Base-by-base conservation (phyloP, 2,888 invertebrate species). In the Adelognathus sp. region DNA sequence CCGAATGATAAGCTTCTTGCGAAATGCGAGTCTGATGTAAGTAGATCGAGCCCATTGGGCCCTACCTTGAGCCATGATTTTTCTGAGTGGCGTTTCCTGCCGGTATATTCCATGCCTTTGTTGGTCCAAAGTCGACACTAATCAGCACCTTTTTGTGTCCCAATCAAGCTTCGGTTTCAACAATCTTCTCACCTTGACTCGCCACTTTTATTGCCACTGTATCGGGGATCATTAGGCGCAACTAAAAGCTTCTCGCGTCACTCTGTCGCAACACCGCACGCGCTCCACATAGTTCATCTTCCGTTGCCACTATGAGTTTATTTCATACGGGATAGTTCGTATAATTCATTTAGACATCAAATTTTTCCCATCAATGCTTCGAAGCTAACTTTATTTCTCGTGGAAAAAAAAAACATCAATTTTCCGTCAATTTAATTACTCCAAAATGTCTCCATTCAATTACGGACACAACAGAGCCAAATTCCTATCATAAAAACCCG, bases 111-210 rank as follows among this genome's bases (percentile, higher is more conserved):
- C 80, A 72, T 61, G 81, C 86, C 82, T 87, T 89, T 89, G 87
- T 89, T 86, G 79, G 80, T 82, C 75, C 83, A 81, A 85, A 85
- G 82, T 81, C 81, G 77, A 82, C 87, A 83, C 81, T 89, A 90
- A 91, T 90, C 88, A 86, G 81, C 88, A 88, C 87, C 88, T 90
- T 90, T 91, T 91, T 91, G 91, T 91, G 69, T 83, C 56, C 82
- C 89, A 90, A 91, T 91, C 84, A 88, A 90, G 90, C 90, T 91
- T 84, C 86, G 85, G 87, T 91, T 91, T 89, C 90, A 85, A 81
- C 87, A 88, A 89, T 90, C 86, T 87, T 88, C 89, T 89, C 88
- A 89, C 88, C 88, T 89, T 88, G 88, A 85, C 83, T 83, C 76
- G 80, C 33, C 75, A 79, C 79, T 79, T 79, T 79, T 75, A 79